Conservation (phyloP, 2,888 invertebrate genomes). For the Oscheius sp. region DNA sequence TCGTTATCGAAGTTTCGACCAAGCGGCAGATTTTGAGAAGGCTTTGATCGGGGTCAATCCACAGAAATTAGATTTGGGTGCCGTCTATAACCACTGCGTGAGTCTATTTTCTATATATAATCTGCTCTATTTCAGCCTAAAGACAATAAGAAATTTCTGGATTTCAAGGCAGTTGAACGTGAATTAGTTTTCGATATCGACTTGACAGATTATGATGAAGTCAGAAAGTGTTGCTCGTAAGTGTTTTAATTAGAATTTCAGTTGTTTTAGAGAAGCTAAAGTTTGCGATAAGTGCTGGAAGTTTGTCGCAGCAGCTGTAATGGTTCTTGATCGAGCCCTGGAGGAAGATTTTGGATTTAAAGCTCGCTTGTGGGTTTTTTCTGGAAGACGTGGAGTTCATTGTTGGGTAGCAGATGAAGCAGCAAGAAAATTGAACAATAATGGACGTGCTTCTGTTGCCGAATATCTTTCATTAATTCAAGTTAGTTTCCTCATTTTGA, state of each 20-base stretch:
- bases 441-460: slow-evolving; percentile 83
- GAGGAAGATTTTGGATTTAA: slow-evolving; percentile 94
- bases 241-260: slow-evolving; percentile 17
- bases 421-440: slow-evolving; percentile 81
- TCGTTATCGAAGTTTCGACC: slow-evolving; percentile 85
- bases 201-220: slow-evolving; percentile 97
- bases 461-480: slow-evolving; percentile 82
- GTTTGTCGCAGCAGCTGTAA: slow-evolving; percentile 90
- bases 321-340: slow-evolving; percentile 86
- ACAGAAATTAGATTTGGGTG: slow-evolving; percentile 94
- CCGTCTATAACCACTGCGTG: slow-evolving; percentile 77
- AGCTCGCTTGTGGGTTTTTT: slow-evolving; percentile 94
- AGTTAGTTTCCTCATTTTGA: slow-evolving; percentile 58
- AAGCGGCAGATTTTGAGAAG: slow-evolving; percentile 82
- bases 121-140: slow-evolving; percentile 75
- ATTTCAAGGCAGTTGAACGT: slow-evolving; percentile 79
- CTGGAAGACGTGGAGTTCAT: slow-evolving; percentile 96
- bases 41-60: slow-evolving; percentile 84
- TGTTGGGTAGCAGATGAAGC: slow-evolving; percentile 94
- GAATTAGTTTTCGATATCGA: slow-evolving; percentile 99
- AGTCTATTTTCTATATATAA: slow-evolving; percentile 11
- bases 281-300: slow-evolving; percentile 96
- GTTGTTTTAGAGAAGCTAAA: slow-evolving; percentile 78
- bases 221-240: slow-evolving; percentile 82
- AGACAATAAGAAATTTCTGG: slow-evolving; percentile 70